Evolutionary conservation across 1,140 invertebrate genomes (phyloP), one percentile per base, ranked within the genome.

Genomic region (Glossosoma conforme): DNA sequence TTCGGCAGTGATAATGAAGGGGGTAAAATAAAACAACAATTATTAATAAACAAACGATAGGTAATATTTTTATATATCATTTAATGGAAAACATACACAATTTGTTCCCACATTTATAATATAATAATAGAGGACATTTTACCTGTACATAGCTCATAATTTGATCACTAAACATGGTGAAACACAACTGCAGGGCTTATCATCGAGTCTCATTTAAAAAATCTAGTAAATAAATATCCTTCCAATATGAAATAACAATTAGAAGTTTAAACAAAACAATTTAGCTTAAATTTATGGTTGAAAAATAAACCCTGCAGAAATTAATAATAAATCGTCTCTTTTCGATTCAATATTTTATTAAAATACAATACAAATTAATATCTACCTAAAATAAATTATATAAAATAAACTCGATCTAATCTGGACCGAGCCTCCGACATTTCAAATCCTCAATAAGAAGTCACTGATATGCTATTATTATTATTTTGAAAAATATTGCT

Each of bases 11-110:
- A 19, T 11, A 10, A 38, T n/a, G n/a, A 4, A 5, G 32, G 18
- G 30, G 20, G 17, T 25, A 3, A 37, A 38, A 17, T 14, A 41
- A 41, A 14, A 19, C 30, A 13, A 24, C 6, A 44, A 32, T 13
- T 11, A 18, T 15, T 30, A 40, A 47, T 25, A 56, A 48, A 56
- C 46, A 56, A 56, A 56, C 36, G 43, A 21, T 46, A 46, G 41
- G 38, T 44, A 45, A 49, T 49, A 38, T 45, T 50, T n/a, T 49
- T 57, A 53, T 50, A 57, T 56, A 51, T 51, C 19, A 36, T 50
- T 56, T 28, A 46, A 58, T 58, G 56, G 56, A 58, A 58, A 58
- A 58, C 56, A 58, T 58, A 54, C 36, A 58, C 32, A 58, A 58
- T 58, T 57, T 58, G 56, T 58, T 58, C 56, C 56, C 56, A 48